Evolutionary conservation across 2,113 vertebrate species (phyloP), one percentile per base, ranked within the genome.

Genomic region (Shinisaurus crocodilurus): DNA sequence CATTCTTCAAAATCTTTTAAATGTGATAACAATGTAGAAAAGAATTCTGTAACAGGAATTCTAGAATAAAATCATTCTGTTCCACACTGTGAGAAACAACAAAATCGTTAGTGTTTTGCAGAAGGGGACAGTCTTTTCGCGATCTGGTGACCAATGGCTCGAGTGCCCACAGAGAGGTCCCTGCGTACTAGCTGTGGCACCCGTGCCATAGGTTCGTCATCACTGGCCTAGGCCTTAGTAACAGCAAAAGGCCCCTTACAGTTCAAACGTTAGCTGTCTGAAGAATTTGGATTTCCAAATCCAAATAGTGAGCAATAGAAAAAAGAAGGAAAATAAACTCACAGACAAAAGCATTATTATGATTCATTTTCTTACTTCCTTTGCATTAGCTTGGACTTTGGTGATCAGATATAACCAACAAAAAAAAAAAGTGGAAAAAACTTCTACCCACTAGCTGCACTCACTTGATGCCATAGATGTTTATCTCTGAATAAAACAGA

Each of bases 171-270:
- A n/a, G n/a, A n/a, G n/a, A n/a, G n/a, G n/a, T n/a, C n/a, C n/a
- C n/a, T n/a, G n/a, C n/a, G n/a, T n/a, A n/a, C n/a, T n/a, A n/a
- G n/a, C n/a, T n/a, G n/a, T n/a, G n/a, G n/a, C n/a, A n/a, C n/a
- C n/a, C n/a, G n/a, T n/a, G n/a, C n/a, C n/a, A n/a, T n/a, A n/a
- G n/a, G n/a, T n/a, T n/a, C n/a, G n/a, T n/a, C n/a, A n/a, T n/a
- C n/a, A n/a, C n/a, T n/a, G n/a, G n/a, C n/a, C n/a, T n/a, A 83
- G 40, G 88, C 82, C 72, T 88, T 57, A 82, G 88, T 90, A 89
- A 93, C 82, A 90, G 63, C 60, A 91, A 91, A 54, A 84, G 81
- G 65, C 48, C n/a, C n/a, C 75, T 88, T 82, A 67, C 80, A 86
- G 79, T 88, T 63, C 0, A 5, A 82, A 82, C 67, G 54, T 34